Conservation (phyloP, 92 coral and sea anemone species). For the Phymanthus crucifer region DNA sequence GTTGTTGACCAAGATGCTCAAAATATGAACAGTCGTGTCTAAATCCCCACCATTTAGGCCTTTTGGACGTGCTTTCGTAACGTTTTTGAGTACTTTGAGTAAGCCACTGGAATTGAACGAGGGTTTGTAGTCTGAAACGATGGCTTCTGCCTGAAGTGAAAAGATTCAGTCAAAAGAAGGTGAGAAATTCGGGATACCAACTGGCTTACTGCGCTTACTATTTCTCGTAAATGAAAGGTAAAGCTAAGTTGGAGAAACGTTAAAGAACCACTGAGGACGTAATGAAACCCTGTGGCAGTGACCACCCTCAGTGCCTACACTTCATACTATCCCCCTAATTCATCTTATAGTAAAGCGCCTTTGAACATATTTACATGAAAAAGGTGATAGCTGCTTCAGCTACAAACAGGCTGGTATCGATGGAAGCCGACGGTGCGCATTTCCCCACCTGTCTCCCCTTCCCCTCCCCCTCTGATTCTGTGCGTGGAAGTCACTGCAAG, state of each 20-base stretch:
- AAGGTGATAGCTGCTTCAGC: not conserved
- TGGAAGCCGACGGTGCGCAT: too few relatives aligned
- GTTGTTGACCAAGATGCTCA: constrained; percentile 42
- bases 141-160: constrained; percentile 52
- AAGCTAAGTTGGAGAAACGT: too few relatives aligned
- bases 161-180: not conserved
- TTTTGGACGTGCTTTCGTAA: not conserved
- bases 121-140: constrained; percentile 47
- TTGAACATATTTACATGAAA: not conserved
- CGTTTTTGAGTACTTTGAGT: constrained; percentile 29
- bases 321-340: too few relatives aligned
- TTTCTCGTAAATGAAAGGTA: too few relatives aligned
- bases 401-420: too few relatives aligned
- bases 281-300: too few relatives aligned
- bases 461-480: not conserved
- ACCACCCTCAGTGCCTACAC: too few relatives aligned
- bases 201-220: too few relatives aligned
- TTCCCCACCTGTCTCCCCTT: too few relatives aligned
- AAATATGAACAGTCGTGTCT: constrained; percentile 44
- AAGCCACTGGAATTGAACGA: constrained; percentile 35
- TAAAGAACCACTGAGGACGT: too few relatives aligned
- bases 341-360: too few relatives aligned
- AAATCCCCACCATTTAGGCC: constrained; percentile 60
- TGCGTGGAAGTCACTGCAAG: not conserved
- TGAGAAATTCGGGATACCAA: too few relatives aligned